Conservation (phyloP, 2,888 invertebrate genomes). For the Falcaria lacertinaria region DNA sequence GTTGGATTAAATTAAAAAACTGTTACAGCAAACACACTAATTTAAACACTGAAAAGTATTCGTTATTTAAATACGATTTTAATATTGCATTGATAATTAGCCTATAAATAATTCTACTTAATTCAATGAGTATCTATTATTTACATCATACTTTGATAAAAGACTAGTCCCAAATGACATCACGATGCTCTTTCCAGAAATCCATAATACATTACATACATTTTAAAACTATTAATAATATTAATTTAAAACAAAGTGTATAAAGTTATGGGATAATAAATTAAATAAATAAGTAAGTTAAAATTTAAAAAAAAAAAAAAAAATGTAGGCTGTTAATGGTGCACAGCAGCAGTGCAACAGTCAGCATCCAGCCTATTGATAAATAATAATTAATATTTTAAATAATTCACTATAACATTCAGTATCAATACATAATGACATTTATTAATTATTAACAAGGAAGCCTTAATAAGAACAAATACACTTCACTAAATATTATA, state of each 20-base stretch:
- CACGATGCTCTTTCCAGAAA: constrained; percentile 8
- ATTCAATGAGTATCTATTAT: constrained; percentile 72
- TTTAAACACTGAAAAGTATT: constrained; percentile 26
- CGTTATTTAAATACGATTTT: constrained; percentile 46
- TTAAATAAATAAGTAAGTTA: too few relatives aligned
- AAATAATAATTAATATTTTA: too few relatives aligned
- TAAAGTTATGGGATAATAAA: too few relatives aligned
- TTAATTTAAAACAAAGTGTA: too few relatives aligned
- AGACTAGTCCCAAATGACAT: constrained; percentile 56
- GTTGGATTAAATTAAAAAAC: constrained; percentile 8
- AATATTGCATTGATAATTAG: constrained; percentile 42
- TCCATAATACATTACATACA: not conserved
- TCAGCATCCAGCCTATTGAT: too few relatives aligned
- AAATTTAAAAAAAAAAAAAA: too few relatives aligned
- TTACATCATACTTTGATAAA: constrained; percentile 69
- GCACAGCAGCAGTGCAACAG: too few relatives aligned
- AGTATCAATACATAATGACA: too few relatives aligned
- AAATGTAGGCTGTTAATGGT: too few relatives aligned
- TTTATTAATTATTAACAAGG: too few relatives aligned
- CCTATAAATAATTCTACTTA: constrained; percentile 74
- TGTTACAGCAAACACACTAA: constrained; percentile 29
- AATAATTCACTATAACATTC: too few relatives aligned
- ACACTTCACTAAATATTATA: not conserved
- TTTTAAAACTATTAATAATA: not conserved
- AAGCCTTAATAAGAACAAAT: not conserved